Base-by-base conservation (phyloP, 2,888 invertebrate species). In the Timema podura region DNA sequence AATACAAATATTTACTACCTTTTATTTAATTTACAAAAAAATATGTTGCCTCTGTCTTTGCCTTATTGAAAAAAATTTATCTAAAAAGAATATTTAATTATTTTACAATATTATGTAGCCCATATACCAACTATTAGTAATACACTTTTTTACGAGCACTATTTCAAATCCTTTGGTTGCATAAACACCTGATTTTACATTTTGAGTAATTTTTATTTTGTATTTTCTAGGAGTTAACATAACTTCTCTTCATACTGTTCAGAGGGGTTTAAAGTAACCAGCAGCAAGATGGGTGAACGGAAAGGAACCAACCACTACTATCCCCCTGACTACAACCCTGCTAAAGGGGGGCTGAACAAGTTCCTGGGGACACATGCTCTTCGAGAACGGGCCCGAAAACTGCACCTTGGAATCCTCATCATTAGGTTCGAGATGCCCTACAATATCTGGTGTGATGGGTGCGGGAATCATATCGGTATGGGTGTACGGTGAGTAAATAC, bases 391-490 rank as follows among this genome's bases (percentile, higher is more conserved):
- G 99, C 98, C 44, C 85, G 92, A n/a, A 99, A 99, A 81, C 87
- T 98, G 5, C 92, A 95, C 78, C 85, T 95, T 83, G 99, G 98
- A 11, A 98, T 99, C 76, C 88, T 97, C 45, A 93, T 96, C 74
- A 96, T 97, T 75, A 88, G 98, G 65, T 99, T 99, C 85, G 99
- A 99, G 84, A 97, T 99, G 98, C 99, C 99, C 0, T 99, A 96
- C 79, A 99, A 99, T 82, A 98, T 99, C 76, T 99, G 99, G 99
- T 99, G 99, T 77, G 94, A 95, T 54, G 98, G 98, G 68, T 99
- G 99, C 80, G 91, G 92, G 74, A 98, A 96, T 83, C 99, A 98
- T 79, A 96, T 99, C 70, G 99, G 98, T 48, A 99, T 98, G 98
- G 98, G 99, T 0, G 98, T 99, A 0, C 87, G 88, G 76, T 88